phyloP scores from a whole-genome alignment of 2,113 vertebrate species.

The Pholis gunnellus region DNA sequence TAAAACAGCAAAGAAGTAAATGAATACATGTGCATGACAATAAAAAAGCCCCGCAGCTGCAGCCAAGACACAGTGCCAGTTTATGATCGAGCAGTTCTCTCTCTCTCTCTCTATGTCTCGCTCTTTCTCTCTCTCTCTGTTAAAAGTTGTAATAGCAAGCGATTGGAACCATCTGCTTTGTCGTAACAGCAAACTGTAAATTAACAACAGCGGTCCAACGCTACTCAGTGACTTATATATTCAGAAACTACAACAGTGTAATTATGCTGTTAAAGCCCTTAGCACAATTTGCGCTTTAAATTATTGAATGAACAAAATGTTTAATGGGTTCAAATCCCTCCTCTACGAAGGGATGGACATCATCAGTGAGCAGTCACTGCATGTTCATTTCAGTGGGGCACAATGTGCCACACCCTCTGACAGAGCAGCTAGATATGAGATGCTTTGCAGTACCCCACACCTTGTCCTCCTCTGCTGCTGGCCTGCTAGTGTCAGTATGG shows the following conservation, averaged over 20 bases:
- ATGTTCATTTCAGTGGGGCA: constrained; percentile 22
- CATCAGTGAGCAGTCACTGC: background rate
- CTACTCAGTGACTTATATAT: constrained; percentile 38
- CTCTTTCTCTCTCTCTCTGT: constrained; percentile 57
- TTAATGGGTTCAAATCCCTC: constrained; percentile 3
- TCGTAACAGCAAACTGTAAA: constrained; percentile 43
- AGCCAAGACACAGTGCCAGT: constrained; percentile 65
- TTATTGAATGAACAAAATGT: constrained; percentile 18
- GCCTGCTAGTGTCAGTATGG: constrained; percentile 53
- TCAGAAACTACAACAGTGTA: constrained; percentile 21
- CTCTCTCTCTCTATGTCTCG: constrained; percentile 47
- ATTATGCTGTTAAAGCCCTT: constrained; percentile 14
- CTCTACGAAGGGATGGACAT: constrained; percentile 17
- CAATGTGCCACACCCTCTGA: constrained; percentile 57
- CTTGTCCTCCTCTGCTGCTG: constrained; percentile 46
- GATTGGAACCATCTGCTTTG: constrained; percentile 74
- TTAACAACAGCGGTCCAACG: constrained; percentile 41
- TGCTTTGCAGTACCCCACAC: constrained; percentile 40
- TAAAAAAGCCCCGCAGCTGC: constrained; percentile 55
- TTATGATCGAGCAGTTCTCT: constrained; percentile 64
- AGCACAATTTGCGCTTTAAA: background rate
- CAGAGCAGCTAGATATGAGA: constrained; percentile 26
- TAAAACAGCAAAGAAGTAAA: constrained; percentile 45
- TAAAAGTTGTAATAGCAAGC: constrained; percentile 57
- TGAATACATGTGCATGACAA: constrained; percentile 54